Percentiles rank a stretch among this genome's conserved stretches.
Evolutionary conservation across 2,888 invertebrate genomes (phyloP).

Genomic region (Chloroclystis v-ata): DNA sequence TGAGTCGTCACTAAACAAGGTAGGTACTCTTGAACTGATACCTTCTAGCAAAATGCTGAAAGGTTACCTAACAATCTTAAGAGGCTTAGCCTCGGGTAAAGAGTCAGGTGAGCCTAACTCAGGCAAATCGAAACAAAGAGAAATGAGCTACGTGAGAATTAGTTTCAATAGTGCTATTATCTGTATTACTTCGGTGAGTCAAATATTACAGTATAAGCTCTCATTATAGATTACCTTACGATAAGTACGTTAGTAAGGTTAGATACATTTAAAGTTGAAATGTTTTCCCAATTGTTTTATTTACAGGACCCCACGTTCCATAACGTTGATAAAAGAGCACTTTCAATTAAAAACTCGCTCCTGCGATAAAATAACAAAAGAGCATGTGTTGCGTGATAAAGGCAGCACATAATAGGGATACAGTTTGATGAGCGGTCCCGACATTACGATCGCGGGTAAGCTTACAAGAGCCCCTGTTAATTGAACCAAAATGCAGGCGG

Average conservation of each 20-base stretch:
- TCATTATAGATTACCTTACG: too few species aligned
- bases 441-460: slow-evolving; percentile 32
- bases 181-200: too few species aligned
- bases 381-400: slow-evolving; percentile 28
- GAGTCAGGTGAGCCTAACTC: too few species aligned
- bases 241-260: too few species aligned
- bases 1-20: slow-evolving; percentile 6
- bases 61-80: neutral
- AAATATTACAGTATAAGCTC: too few species aligned
- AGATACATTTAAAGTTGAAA: too few species aligned
- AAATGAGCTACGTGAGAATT: neutral
- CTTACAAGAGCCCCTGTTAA: slow-evolving; percentile 33
- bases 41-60: neutral
- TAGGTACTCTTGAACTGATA: neutral
- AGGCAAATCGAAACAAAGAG: neutral
- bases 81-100: too few species aligned
- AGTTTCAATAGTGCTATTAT: too few species aligned
- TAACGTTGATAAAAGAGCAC: neutral
- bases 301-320: too few species aligned
- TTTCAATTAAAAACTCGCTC: slow-evolving; percentile 3
- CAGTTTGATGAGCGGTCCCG: slow-evolving; percentile 30
- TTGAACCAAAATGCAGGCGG: slow-evolving; percentile 41
- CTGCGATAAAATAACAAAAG: slow-evolving; percentile 19
- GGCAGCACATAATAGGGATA: slow-evolving; percentile 27
- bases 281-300: too few species aligned